phyloP scores from a whole-genome alignment of 2,113 vertebrate genomes.

The Phyllostomus hastatus region DNA sequence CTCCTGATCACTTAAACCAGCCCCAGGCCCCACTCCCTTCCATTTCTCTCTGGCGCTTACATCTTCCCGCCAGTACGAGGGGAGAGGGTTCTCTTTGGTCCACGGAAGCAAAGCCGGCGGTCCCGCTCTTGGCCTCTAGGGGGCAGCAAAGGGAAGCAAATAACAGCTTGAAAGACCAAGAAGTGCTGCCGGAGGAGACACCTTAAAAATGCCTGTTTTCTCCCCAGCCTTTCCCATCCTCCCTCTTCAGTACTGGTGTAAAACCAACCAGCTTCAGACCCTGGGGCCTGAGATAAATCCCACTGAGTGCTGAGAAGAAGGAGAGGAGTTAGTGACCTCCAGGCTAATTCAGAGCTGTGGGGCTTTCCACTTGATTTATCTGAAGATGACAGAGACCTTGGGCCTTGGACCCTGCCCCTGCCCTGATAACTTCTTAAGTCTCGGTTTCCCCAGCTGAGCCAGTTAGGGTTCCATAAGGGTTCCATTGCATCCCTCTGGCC shows the following conservation, averaged over 20 bases:
- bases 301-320: not conserved
- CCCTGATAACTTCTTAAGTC: not conserved
- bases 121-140: not conserved
- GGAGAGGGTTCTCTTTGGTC: too few species aligned
- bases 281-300: not conserved
- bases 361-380: not conserved
- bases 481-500: not conserved
- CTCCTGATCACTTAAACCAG: too few species aligned
- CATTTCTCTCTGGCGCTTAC: rapidly evolving
- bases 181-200: not conserved
- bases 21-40: too few species aligned
- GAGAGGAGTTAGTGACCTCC: not conserved
- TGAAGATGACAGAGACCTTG: not conserved
- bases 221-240: not conserved
- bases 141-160: constrained; percentile 64
- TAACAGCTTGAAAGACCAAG: not conserved
- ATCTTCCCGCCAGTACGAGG: not conserved
- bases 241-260: not conserved
- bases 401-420: not conserved
- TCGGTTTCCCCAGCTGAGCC: not conserved
- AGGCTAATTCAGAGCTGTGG: not conserved
- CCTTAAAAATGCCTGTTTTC: not conserved
- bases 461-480: not conserved
- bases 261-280: not conserved
- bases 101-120: rapidly evolving